Evolutionary conservation across 2,888 invertebrate species (phyloP).

Genomic region (Eretmocerus hayati): DNA sequence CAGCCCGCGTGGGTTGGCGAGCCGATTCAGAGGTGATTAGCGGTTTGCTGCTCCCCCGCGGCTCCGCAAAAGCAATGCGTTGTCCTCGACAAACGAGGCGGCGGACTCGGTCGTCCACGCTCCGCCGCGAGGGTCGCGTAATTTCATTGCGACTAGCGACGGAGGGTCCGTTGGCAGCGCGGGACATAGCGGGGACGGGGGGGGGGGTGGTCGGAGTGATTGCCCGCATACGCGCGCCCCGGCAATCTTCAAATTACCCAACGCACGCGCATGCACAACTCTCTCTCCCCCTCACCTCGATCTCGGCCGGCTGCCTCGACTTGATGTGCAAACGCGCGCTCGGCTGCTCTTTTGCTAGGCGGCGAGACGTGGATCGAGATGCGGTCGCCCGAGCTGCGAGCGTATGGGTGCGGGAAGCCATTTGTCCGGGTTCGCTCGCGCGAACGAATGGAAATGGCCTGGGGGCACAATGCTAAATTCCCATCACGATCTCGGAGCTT

Average conservation of each 20-base stretch:
- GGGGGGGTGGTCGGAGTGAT: too few relatives aligned
- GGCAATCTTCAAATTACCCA: slow-evolving; percentile 46
- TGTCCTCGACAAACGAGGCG: slow-evolving; percentile 25
- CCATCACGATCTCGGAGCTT: too few relatives aligned
- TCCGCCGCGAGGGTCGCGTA: slow-evolving; percentile 40
- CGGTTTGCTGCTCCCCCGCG: slow-evolving; percentile 36
- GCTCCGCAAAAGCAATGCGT: slow-evolving; percentile 32
- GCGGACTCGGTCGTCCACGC: slow-evolving; percentile 19
- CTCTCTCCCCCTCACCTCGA: not conserved
- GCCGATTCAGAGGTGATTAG: slow-evolving; percentile 45
- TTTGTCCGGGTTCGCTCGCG: too few relatives aligned
- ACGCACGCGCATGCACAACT: not conserved
- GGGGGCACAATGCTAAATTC: too few relatives aligned
- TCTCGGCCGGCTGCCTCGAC: not conserved
- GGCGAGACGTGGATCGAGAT: too few relatives aligned
- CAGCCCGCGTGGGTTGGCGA: slow-evolving; percentile 40
- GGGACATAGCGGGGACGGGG: too few relatives aligned
- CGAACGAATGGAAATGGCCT: too few relatives aligned
- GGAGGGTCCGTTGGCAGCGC: too few relatives aligned
- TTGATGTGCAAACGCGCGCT: not conserved
- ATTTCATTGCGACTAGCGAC: slow-evolving; percentile 47
- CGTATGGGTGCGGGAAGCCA: too few relatives aligned
- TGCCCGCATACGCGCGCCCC: slow-evolving; percentile 27
- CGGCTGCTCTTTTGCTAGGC: too few relatives aligned
- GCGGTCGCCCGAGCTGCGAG: too few relatives aligned